Conservation (phyloP, 2,888 invertebrate species). For the Apodemia hepburni region DNA sequence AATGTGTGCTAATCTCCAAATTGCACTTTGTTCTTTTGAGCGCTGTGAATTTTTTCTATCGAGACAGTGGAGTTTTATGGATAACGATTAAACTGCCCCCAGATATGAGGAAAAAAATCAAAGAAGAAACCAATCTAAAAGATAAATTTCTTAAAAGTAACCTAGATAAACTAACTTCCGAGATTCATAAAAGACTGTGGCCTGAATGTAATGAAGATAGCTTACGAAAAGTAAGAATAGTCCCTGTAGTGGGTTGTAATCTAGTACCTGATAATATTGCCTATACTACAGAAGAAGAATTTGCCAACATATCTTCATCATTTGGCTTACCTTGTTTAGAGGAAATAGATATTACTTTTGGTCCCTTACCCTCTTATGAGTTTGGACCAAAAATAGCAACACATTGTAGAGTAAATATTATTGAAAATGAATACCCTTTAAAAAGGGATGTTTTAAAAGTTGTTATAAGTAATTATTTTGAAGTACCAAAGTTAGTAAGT, state of each 20-base stretch:
- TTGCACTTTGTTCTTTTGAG: conserved; percentile 61
- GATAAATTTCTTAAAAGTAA: conserved; percentile 44
- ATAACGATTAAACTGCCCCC: conserved; percentile 53
- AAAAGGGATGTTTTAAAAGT: conserved; percentile 76
- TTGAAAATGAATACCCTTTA: conserved; percentile 65
- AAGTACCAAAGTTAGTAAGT: conserved; percentile 82
- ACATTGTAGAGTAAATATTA: conserved; percentile 56
- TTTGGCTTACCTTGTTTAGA: conserved; percentile 45
- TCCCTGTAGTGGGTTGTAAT: conserved; percentile 58
- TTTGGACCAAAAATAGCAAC: conserved; percentile 64
- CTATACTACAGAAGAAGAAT: conserved; percentile 58
- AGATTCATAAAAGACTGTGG: conserved; percentile 64
- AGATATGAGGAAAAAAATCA: conserved; percentile 46
- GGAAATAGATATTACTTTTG: conserved; percentile 52
- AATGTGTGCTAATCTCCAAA: conserved; percentile 61
- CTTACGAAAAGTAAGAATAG: conserved; percentile 52
- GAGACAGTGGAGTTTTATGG: conserved; percentile 69
- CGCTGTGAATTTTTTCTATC: conserved; percentile 67
- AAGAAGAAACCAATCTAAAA: conserved; percentile 36
- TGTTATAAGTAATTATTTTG: conserved; percentile 84
- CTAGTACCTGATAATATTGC: conserved; percentile 46
- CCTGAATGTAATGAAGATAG: conserved; percentile 38
- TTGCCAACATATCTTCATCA: conserved; percentile 49
- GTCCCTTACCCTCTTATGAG: conserved; percentile 56
- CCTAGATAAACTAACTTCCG: conserved; percentile 54